Base-by-base conservation (phyloP, 2,888 invertebrate species). In the Latrodectus hesperus region DNA sequence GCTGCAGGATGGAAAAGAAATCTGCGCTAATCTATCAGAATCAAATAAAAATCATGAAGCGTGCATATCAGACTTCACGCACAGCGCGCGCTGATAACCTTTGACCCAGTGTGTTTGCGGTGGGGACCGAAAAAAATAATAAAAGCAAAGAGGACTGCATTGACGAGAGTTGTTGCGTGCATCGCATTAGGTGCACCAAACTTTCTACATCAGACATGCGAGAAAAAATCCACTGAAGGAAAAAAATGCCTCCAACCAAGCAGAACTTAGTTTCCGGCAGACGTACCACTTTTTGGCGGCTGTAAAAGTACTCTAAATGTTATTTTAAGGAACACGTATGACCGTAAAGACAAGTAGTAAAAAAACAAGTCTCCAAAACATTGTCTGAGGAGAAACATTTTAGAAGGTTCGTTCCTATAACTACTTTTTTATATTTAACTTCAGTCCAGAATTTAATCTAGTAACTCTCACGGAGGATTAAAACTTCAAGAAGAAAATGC, bases 31-130 rank as follows among this genome's bases (percentile, higher is more conserved):
- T 81, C 81, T 73, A 76, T 72, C 64, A 60, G 84, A 77, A 77
- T 84, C 84, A 55, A 84, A 84, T 84, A 72, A 84, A 84, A 84
- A 71, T 73, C 84, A 85, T 67, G 67, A 79, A 79, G 85, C 85
- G 85, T 85, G 85, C 79, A 64, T 79, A 85, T 85, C 85, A 64
- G 73, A 51, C 85, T 85, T 85, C 85, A 85, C 79, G 79, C 85
- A 79, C 79, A 67, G 74, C 68, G 74, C 85, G 74, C 22, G 79
- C 68, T 51, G 85, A 85, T 85, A 85, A 79, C 85, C 85, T 79
- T 74, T 85, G 79, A 85, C 85, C 85, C 55, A 68, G 65, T 16
- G 17, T 83, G 76, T 83, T 83, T 83, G 83, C 51, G 74, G 74
- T 81, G 81, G 70, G 55, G 65, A 68, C 67, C 26, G 60, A 60